Conservation (phyloP, 2,888 invertebrate species). For the Amphipoea lucens region DNA sequence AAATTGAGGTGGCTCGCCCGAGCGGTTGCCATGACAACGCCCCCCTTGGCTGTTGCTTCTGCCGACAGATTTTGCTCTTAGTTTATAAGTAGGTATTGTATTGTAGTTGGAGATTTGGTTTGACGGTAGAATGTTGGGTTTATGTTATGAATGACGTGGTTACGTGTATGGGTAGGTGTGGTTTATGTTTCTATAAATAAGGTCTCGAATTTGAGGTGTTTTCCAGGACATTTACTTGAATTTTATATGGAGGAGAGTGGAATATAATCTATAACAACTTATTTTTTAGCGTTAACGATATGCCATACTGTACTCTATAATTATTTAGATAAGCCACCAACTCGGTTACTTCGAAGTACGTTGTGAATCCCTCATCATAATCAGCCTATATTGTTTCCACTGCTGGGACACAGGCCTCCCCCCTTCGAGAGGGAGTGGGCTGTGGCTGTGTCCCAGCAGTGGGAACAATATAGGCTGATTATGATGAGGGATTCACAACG, state of each 20-base stretch:
- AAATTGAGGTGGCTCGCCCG: constrained; percentile 79
- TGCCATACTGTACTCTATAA: not conserved
- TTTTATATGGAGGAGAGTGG: not conserved
- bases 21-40: constrained; percentile 76
- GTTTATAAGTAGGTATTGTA: constrained; percentile 41
- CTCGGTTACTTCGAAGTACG: not conserved
- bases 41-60: constrained; percentile 68
- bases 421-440: too few relatives aligned
- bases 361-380: not conserved
- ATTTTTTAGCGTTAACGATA: not conserved
- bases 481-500: not conserved
- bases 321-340: not conserved
- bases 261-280: not conserved
- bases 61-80: constrained; percentile 48
- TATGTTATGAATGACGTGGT: constrained; percentile 1
- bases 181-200: not conserved
- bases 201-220: too few relatives aligned
- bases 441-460: too few relatives aligned
- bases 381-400: too few relatives aligned
- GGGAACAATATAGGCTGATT: too few relatives aligned
- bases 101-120: constrained; percentile 23
- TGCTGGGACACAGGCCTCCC: too few relatives aligned
- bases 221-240: not conserved
- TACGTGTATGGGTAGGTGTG: not conserved
- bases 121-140: constrained; percentile 7